Conservation (phyloP, 2,888 invertebrate genomes). For the Clostera curtula region DNA sequence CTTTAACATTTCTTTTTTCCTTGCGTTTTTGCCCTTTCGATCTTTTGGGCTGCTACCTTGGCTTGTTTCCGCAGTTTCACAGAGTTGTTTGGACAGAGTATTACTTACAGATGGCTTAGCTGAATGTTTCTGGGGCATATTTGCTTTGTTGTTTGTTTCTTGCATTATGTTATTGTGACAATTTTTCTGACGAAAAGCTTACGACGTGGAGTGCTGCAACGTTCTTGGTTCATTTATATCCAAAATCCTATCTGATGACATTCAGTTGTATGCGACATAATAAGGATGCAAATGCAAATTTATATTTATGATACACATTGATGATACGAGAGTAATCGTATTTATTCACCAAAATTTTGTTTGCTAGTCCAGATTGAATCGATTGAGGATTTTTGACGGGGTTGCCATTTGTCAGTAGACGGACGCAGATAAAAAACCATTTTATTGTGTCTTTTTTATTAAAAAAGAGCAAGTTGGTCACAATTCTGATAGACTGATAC, state of each 20-base stretch:
- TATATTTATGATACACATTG: background rate
- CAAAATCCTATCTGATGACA: slow-evolving; percentile 29
- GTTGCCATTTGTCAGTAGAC: no score
- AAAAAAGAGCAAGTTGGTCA: no score
- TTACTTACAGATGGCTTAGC: slow-evolving; percentile 20
- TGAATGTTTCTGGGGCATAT: slow-evolving; percentile 13
- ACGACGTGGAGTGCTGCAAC: slow-evolving; percentile 34
- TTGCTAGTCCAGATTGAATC: no score
- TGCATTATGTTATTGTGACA: slow-evolving; percentile 25
- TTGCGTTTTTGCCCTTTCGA: slow-evolving; percentile 43
- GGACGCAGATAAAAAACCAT: no score
- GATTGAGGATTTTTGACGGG: no score
- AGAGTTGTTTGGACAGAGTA: slow-evolving; percentile 22
- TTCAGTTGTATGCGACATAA: slow-evolving; percentile 36
- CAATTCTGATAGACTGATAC: no score
- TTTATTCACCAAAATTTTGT: no score
- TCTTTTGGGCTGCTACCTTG: slow-evolving; percentile 18
- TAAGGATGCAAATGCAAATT: slow-evolving; percentile 7
- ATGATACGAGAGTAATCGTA: slow-evolving; percentile 9
- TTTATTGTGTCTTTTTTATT: no score
- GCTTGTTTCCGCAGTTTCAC: slow-evolving; percentile 25
- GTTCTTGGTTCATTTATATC: slow-evolving; percentile 30
- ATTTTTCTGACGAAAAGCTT: slow-evolving; percentile 30
- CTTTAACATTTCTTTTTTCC: slow-evolving; percentile 44
- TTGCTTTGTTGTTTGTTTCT: slow-evolving; percentile 15